Conservation (phyloP, 2,113 vertebrate species). For the Aphyosemion australe region DNA sequence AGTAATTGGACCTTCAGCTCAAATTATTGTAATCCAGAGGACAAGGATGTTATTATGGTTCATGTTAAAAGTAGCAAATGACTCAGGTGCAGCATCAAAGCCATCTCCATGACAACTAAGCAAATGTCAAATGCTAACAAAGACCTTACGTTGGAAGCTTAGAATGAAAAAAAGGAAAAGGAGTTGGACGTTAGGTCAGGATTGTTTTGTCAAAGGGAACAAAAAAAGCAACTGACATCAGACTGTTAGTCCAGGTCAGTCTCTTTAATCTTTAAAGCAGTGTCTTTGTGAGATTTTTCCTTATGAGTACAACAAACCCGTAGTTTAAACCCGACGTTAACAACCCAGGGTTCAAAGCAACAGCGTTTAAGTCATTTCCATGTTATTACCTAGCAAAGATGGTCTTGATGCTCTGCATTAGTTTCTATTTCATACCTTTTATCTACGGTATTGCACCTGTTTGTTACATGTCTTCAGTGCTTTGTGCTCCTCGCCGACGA, state of each 20-base stretch:
- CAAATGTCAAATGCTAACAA: constrained; percentile 1
- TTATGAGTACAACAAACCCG: not conserved
- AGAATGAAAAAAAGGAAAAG: not conserved
- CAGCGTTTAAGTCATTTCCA: constrained; percentile 5
- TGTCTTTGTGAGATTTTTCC: not conserved
- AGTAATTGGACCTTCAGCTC: constrained; percentile 4
- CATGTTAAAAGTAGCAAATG: constrained; percentile 1
- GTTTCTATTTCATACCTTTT: not conserved
- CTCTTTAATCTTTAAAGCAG: constrained; percentile 11
- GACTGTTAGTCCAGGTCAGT: not conserved
- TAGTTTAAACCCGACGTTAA: constrained; percentile 11
- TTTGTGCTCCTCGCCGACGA: constrained; percentile 16
- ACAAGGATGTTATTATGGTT: not conserved
- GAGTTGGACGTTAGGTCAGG: not conserved
- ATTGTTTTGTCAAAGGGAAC: not conserved
- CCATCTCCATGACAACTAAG: constrained; percentile 7
- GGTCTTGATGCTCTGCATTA: not conserved
- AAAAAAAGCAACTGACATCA: not conserved
- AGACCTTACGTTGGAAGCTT: not conserved
- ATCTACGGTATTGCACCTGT: not conserved
- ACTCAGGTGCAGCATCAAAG: not conserved
- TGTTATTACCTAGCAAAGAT: constrained; percentile 17
- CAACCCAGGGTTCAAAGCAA: not conserved
- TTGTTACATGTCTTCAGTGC: not conserved
- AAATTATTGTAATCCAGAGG: constrained; percentile 10